These are phyloP conservation scores for Pipistrellus kuhlii DNA, from an alignment of 2,797 vertebrate species.

Conservation along the genomic window DNA sequence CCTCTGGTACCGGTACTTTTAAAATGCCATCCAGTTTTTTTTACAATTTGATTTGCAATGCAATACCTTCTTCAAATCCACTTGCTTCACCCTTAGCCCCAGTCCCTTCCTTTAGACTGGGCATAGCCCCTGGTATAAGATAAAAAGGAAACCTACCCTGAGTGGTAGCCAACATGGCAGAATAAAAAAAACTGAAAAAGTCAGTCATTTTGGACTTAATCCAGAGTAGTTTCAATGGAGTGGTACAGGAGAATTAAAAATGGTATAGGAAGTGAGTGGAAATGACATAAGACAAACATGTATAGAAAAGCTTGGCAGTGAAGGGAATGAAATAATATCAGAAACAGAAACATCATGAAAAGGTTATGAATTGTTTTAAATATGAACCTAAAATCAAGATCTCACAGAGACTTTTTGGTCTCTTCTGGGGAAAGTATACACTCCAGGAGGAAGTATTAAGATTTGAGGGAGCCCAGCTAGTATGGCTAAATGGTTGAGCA, in stretches of 20 bases:
- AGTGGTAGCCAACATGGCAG: background rate
- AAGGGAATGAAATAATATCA: background rate
- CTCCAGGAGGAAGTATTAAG: background rate
- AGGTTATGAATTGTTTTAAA: constrained; percentile 13
- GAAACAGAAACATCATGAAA: background rate
- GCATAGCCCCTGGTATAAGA: background rate
- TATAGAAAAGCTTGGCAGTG: background rate
- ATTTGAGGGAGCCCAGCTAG: background rate
- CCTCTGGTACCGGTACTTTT: background rate
- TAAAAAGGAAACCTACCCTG: background rate
- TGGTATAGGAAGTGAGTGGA: background rate
- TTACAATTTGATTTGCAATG: background rate
- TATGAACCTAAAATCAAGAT: background rate
- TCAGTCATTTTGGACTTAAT: background rate
- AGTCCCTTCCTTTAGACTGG: background rate
- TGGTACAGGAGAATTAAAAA: background rate
- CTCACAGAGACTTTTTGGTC: background rate
- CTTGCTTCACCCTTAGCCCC: background rate
- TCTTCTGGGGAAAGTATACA: background rate
- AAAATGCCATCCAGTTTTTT: background rate
- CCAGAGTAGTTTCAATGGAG: background rate
- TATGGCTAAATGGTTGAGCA: too few species aligned
- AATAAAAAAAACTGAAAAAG: background rate
- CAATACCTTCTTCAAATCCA: background rate
- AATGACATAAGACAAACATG: background rate